A percentile compares a stretch with the other conserved stretches of the same genome.
Evolutionary conservation across 2,888 invertebrate species (phyloP).

Genomic region (Lacanobia wlatinum): DNA sequence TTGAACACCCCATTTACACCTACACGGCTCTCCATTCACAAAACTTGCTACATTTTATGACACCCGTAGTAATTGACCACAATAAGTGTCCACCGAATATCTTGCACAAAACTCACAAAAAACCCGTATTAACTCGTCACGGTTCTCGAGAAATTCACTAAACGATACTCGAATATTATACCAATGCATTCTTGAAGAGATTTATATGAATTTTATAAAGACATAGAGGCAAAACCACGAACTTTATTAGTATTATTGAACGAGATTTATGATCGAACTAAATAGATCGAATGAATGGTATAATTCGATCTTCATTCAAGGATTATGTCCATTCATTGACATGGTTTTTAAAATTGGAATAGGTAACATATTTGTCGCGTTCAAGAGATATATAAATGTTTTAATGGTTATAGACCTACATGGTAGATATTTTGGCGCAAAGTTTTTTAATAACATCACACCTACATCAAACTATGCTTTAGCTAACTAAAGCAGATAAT

Average conservation of each 20-base stretch:
- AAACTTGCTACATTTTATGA: conserved; percentile 77
- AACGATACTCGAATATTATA: conserved; percentile 72
- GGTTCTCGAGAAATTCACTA: conserved; percentile 74
- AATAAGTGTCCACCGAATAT: conserved; percentile 77
- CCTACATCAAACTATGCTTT: too few relatives aligned
- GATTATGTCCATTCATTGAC: conserved; percentile 45
- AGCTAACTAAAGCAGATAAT: too few relatives aligned
- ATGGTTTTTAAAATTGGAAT: conserved; percentile 52
- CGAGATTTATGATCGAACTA: conserved; percentile 66
- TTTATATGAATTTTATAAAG: conserved; percentile 86
- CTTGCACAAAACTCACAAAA: conserved; percentile 70
- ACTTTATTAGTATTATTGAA: conserved; percentile 61
- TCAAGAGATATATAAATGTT: neutral
- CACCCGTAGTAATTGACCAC: conserved; percentile 86
- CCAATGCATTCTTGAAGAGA: conserved; percentile 68
- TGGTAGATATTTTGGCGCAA: neutral
- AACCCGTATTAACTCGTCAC: conserved; percentile 81
- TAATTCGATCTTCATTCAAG: conserved; percentile 60
- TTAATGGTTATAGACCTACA: neutral
- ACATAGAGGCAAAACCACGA: conserved; percentile 73
- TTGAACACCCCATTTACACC: conserved; percentile 69
- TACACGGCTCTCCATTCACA: conserved; percentile 72
- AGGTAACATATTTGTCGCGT: conserved; percentile 24
- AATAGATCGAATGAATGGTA: conserved; percentile 56
- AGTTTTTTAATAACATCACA: neutral